Evolutionary conservation across 2,797 vertebrate genomes (phyloP).

Genomic region (Neomorphus geoffroyi): DNA sequence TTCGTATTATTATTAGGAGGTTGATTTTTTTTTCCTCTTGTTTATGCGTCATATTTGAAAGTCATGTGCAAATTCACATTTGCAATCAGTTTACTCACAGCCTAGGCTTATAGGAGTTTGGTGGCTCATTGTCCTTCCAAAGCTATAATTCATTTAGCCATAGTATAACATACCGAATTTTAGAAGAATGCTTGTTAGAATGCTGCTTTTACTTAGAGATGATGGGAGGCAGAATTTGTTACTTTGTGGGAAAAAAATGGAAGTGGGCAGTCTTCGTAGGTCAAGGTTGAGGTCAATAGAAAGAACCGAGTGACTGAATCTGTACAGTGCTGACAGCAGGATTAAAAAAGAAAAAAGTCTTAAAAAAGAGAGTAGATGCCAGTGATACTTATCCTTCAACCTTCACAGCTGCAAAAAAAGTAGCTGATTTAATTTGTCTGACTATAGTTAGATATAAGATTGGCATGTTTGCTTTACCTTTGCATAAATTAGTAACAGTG

Average conservation of each 20-base stretch:
- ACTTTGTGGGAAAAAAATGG: slow-evolving; percentile 39
- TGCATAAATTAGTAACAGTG: slow-evolving; percentile 44
- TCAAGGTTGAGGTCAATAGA: slow-evolving; percentile 58
- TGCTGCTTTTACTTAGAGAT: background rate
- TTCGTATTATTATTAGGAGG: background rate
- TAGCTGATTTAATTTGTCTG: slow-evolving; percentile 57
- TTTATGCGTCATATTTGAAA: background rate
- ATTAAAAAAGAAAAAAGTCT: slow-evolving; percentile 32
- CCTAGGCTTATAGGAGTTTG: background rate
- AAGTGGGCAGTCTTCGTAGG: slow-evolving; percentile 54
- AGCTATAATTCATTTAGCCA: slow-evolving; percentile 22
- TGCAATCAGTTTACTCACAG: slow-evolving; percentile 7
- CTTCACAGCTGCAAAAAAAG: slow-evolving; percentile 38
- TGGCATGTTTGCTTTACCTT: slow-evolving; percentile 62
- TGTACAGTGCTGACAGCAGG: slow-evolving; percentile 40
- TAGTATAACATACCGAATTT: background rate
- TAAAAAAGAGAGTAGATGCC: slow-evolving; percentile 25
- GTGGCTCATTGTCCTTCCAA: background rate
- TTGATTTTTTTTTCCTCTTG: background rate
- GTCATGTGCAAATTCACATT: background rate
- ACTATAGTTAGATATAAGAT: slow-evolving; percentile 41
- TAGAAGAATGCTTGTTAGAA: slow-evolving; percentile 30
- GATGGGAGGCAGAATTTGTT: background rate
- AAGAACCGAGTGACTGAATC: slow-evolving; percentile 50
- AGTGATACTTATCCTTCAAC: slow-evolving; percentile 48